Evolutionary conservation across 2,888 invertebrate genomes (phyloP), one percentile per base, ranked within the genome.

Genomic region (Pocota personata): DNA sequence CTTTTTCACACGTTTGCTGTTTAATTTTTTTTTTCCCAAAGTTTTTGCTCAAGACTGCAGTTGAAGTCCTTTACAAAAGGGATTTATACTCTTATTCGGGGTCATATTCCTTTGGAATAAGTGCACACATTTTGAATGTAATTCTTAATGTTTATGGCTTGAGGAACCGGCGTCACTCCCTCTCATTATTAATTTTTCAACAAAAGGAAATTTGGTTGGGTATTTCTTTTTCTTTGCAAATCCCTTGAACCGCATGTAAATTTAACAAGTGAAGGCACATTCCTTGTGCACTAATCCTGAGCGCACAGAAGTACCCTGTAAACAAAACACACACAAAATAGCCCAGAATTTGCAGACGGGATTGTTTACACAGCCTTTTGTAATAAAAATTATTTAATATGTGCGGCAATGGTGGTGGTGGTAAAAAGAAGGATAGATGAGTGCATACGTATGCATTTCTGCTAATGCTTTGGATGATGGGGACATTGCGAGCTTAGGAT

Each of bases 1-100:
- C 69, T 84, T 86, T 86, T 86, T 86, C 84, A 76, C 84, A 86
- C 80, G 80, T 76, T 64, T 75, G 76, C 58, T 75, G 35, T 57
- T 75, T 69, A 43, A 55, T 30, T 79, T 72, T 30, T 46, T 72
- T 46, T 37, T 67, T 30, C 16, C 37, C 16, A 64, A 57, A 57
- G 43, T 55, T 57, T 40, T 62, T 52, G 10, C 32, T 43, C 10
- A 16, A 10, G 14, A 55, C 43, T 55, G 55, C 27, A 40, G 14
- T 71, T 32, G 50, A 8, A 58, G 37, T 66, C n/a, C 35, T 80
- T 43, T 58, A 60, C 71, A 80, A 86, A 76, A 67, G 55, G 57
- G 30, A 72, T 66, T 62, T 46, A n/a, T n/a, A 16, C 50, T 71
- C 48, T 67, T 46, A 52, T 82, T 75, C 55, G 35, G 67, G 50